These are phyloP conservation scores for Zosterops japonicus DNA, from an alignment of 2,113 vertebrate genomes.

Conservation along the genomic window DNA sequence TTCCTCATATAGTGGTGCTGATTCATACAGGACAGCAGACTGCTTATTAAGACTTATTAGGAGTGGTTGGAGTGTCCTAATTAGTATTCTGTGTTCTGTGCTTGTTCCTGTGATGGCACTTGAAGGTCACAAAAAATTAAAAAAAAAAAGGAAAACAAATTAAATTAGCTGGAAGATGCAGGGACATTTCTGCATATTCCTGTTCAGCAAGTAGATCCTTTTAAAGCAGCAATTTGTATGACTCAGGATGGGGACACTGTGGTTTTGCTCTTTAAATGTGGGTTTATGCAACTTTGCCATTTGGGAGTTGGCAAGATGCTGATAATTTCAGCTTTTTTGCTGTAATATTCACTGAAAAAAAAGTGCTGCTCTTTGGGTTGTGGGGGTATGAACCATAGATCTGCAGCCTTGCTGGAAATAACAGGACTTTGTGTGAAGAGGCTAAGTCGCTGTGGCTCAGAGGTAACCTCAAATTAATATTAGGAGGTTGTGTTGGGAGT, in stretches of 20 bases:
- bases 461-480: not conserved
- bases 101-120: not conserved
- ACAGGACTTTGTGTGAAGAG: not conserved
- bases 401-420: not conserved
- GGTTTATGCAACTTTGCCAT: not conserved
- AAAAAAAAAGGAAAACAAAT: not conserved
- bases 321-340: not conserved
- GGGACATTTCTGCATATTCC: not conserved
- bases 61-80: not conserved
- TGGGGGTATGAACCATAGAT: not conserved
- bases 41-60: not conserved
- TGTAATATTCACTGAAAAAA: not conserved
- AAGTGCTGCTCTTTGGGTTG: not conserved
- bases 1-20: not conserved
- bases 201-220: not conserved
- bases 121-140: not conserved
- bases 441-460: not conserved
- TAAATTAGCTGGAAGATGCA: not conserved
- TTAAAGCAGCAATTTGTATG: not conserved
- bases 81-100: not conserved
- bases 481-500: fast-evolving
- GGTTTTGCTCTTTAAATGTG: not conserved
- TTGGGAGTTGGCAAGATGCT: not conserved
- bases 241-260: not conserved
- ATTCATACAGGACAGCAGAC: not conserved